Percentiles rank a stretch among this genome's conserved stretches.
phyloP scores from a whole-genome alignment of 2,113 vertebrate species.

The Pterocles burchelli region DNA sequence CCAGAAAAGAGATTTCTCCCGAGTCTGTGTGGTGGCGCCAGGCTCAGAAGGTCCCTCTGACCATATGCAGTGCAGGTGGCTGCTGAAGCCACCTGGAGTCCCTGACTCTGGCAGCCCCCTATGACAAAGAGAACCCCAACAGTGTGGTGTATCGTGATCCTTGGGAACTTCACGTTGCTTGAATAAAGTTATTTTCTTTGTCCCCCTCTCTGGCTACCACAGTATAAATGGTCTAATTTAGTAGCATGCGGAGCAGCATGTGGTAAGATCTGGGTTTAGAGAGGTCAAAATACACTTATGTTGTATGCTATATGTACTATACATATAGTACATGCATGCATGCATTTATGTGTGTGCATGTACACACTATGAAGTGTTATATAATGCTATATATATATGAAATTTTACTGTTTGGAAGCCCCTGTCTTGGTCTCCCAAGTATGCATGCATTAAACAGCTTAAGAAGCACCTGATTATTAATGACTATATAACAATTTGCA shows the following conservation, averaged over 20 bases:
- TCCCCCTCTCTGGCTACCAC: neutral
- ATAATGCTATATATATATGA: neutral
- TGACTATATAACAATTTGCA: neutral
- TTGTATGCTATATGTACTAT: neutral
- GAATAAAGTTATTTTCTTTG: neutral
- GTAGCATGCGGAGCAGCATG: neutral
- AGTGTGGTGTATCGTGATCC: no score
- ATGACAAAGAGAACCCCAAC: neutral
- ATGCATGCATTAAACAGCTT: neutral
- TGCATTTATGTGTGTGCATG: no score
- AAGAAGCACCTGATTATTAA: neutral
- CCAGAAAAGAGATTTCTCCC: neutral
- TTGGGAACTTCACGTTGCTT: neutral
- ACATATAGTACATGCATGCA: neutral
- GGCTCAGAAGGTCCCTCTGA: neutral
- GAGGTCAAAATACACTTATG: neutral
- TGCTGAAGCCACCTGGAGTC: neutral
- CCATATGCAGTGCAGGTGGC: rapidly evolving
- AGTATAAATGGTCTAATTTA: neutral
- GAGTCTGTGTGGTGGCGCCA: neutral
- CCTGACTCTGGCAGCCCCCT: neutral
- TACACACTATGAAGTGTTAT: neutral
- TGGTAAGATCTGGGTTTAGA: neutral
- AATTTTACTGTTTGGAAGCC: neutral
- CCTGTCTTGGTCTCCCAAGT: neutral